Conservation (phyloP, 1,140 invertebrate genomes). For the Drosophila nigrodunni region DNA sequence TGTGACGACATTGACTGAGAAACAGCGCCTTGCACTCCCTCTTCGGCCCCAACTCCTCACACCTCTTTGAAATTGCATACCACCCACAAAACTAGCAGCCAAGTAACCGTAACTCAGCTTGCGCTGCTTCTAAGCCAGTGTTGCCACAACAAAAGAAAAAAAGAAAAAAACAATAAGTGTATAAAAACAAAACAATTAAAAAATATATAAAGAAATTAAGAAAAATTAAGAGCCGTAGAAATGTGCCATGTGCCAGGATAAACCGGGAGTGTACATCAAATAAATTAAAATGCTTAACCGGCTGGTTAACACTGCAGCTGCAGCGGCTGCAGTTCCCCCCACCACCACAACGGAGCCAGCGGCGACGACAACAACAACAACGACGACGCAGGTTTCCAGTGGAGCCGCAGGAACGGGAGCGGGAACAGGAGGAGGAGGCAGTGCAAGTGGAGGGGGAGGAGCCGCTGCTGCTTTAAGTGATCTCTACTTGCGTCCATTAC, state of each 20-base stretch:
- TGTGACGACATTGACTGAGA: conserved; percentile 74
- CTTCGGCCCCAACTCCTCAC: neutral
- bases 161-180: conserved; percentile 6
- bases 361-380: neutral
- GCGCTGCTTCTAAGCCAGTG: conserved; percentile 9
- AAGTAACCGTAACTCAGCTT: conserved; percentile 34
- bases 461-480: conserved; percentile 43
- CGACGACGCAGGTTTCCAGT: neutral
- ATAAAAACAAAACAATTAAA: conserved; percentile 9
- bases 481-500: conserved; percentile 77
- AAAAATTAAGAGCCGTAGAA: conserved; percentile 1
- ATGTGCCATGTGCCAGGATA: conserved; percentile 33
- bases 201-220: neutral
- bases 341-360: conserved; percentile 2
- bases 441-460: neutral
- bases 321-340: neutral
- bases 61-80: conserved; percentile 10
- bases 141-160: conserved; percentile 30
- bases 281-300: conserved; percentile 58
- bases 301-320: conserved; percentile 22
- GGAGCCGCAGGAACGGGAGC: neutral
- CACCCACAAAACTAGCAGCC: conserved; percentile 27
- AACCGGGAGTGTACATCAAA: neutral
- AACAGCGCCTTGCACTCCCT: conserved; percentile 14
- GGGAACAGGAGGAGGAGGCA: neutral